Conservation (phyloP, 2,797 vertebrate genomes). For the Iguana delicatissima region DNA sequence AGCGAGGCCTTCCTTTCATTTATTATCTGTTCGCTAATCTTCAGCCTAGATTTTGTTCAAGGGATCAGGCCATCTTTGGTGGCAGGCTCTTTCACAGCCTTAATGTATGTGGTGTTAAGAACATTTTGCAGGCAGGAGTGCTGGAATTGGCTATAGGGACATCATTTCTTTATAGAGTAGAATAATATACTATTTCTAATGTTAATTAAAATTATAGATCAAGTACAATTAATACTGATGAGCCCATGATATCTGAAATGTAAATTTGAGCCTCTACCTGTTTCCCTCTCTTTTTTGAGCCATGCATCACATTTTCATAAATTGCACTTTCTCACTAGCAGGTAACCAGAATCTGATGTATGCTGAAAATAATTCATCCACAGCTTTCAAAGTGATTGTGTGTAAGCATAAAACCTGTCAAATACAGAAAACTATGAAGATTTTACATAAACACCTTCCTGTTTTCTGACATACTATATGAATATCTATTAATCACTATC, state of each 20-base stretch:
- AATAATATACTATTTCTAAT: conserved; percentile 32
- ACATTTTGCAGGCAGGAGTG: neutral
- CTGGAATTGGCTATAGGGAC: conserved; percentile 26
- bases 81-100: too few relatives aligned
- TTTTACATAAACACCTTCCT: conserved; percentile 11
- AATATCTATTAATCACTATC: conserved; percentile 54
- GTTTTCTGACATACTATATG: conserved; percentile 38
- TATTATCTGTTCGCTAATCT: too few relatives aligned
- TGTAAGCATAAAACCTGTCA: conserved; percentile 29
- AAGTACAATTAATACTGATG: conserved; percentile 5
- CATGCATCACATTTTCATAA: neutral
- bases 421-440: conserved; percentile 46
- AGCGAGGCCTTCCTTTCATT: too few relatives aligned
- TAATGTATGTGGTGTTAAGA: neutral
- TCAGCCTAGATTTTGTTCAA: too few relatives aligned
- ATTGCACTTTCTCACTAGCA: neutral
- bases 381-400: neutral
- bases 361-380: conserved; percentile 50
- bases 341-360: conserved; percentile 28
- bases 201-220: conserved; percentile 20
- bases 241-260: neutral
- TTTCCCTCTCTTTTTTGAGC: neutral
- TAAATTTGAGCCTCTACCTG: conserved; percentile 28
- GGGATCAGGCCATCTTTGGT: neutral
- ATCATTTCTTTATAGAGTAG: conserved; percentile 1